Evolutionary conservation across 2,888 invertebrate genomes (phyloP).

Genomic region (Melanotus villosus): DNA sequence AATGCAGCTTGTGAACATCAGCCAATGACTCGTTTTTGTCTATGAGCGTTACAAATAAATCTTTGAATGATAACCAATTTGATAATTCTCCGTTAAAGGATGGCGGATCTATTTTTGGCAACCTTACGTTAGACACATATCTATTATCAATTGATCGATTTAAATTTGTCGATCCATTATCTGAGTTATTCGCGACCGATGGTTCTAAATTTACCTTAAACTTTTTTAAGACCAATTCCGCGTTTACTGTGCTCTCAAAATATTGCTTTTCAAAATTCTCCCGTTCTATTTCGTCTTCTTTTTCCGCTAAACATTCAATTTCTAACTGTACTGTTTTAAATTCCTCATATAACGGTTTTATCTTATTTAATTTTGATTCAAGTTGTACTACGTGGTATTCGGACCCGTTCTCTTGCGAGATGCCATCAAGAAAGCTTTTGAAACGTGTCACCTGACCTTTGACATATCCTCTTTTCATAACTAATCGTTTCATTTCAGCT

Average conservation of each 20-base stretch:
- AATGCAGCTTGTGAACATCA: slow-evolving; percentile 8
- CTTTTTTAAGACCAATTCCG: not conserved
- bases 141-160: not conserved
- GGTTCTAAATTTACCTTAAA: not conserved
- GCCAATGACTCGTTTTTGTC: not conserved
- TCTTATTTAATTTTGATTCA: not conserved
- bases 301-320: not conserved
- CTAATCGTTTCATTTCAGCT: not conserved
- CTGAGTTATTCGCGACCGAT: not conserved
- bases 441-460: not conserved
- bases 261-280: not conserved
- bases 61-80: not conserved
- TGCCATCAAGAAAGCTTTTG: not conserved
- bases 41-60: slow-evolving; percentile 2
- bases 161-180: not conserved
- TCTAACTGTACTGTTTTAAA: not conserved
- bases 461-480: not conserved
- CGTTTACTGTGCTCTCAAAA: not conserved
- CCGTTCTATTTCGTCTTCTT: not conserved
- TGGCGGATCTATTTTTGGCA: not conserved
- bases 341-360: not conserved
- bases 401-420: not conserved
- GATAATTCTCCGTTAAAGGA: not conserved
- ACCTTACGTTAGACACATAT: not conserved
- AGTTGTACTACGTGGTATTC: not conserved